These are phyloP conservation scores for Silurus asotus DNA, from an alignment of 2,113 vertebrate genomes.

Conservation along the genomic window DNA sequence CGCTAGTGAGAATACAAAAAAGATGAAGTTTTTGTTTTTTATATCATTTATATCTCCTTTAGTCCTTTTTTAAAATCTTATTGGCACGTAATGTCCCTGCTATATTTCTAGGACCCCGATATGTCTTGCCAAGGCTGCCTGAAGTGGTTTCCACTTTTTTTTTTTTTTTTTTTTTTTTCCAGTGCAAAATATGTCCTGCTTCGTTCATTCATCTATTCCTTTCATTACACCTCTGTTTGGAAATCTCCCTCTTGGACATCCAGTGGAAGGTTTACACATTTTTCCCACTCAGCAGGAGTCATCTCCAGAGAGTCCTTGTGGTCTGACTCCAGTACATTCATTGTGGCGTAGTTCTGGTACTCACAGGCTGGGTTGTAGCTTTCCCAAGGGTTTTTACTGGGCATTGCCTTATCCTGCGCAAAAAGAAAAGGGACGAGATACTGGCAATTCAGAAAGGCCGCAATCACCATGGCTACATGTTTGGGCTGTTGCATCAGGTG, in stretches of 20 bases:
- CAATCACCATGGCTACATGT: not conserved
- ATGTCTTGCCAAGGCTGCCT: slow-evolving; percentile 86
- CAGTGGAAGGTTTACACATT: slow-evolving; percentile 97
- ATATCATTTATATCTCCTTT: slow-evolving; percentile 44
- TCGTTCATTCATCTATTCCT: not conserved
- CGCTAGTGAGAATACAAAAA: slow-evolving; percentile 90
- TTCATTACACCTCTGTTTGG: slow-evolving; percentile 93
- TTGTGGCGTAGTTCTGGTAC: slow-evolving; percentile 98
- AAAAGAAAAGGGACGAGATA: slow-evolving; percentile 54
- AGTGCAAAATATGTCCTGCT: slow-evolving; percentile 84
- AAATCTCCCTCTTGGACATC: slow-evolving; percentile 98
- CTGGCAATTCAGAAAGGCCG: slow-evolving; percentile 4
- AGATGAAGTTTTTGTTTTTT: slow-evolving; percentile 78
- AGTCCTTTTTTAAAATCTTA: slow-evolving; percentile 60
- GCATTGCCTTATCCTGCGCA: slow-evolving; percentile 90
- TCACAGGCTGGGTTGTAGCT: slow-evolving; percentile 95
- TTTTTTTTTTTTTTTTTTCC: slow-evolving; percentile 68
- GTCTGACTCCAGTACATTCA: slow-evolving; percentile 96
- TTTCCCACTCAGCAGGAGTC: slow-evolving; percentile 97
- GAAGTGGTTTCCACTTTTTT: slow-evolving; percentile 78
- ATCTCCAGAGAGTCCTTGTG: slow-evolving; percentile 97
- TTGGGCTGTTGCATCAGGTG: not conserved
- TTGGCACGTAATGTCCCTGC: slow-evolving; percentile 90
- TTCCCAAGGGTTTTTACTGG: slow-evolving; percentile 96
- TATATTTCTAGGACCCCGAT: slow-evolving; percentile 83